phyloP scores from a whole-genome alignment of 2,797 vertebrate species.

The Cephalopachus bancanus region DNA sequence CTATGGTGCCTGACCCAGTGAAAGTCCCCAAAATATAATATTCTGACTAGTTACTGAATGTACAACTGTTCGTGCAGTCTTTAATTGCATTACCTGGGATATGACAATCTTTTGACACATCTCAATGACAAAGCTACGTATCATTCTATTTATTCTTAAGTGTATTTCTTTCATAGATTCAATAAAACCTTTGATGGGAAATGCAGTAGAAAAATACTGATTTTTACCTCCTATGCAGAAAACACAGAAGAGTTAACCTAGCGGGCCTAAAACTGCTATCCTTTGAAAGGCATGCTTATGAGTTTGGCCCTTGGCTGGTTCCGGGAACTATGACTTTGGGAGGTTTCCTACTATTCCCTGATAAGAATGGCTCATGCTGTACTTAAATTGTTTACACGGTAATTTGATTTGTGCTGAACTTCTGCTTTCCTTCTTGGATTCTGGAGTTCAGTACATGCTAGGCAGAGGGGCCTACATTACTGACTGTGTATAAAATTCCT shows the following conservation, averaged over 20 bases:
- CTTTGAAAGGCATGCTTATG: not conserved
- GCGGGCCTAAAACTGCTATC: not conserved
- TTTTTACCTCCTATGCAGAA: not conserved
- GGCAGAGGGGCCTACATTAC: not conserved
- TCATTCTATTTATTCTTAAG: not conserved
- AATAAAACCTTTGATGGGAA: not conserved
- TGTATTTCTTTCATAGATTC: not conserved
- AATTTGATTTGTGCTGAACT: not conserved
- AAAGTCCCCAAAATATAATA: not conserved
- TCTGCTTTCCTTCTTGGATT: not conserved
- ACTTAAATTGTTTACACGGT: not conserved
- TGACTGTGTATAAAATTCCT: not conserved
- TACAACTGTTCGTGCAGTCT: not conserved
- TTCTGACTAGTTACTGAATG: constrained; percentile 12
- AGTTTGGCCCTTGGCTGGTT: not conserved
- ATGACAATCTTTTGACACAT: not conserved
- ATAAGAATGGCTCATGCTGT: not conserved
- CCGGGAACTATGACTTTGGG: not conserved
- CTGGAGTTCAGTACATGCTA: not conserved
- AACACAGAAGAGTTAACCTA: not conserved
- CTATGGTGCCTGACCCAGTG: not conserved
- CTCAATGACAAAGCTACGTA: not conserved
- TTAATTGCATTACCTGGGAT: not conserved
- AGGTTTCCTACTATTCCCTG: not conserved
- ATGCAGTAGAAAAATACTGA: not conserved